Evolutionary conservation across 2,797 vertebrate genomes (phyloP).

Genomic region (Gymnothorax javanicus): DNA sequence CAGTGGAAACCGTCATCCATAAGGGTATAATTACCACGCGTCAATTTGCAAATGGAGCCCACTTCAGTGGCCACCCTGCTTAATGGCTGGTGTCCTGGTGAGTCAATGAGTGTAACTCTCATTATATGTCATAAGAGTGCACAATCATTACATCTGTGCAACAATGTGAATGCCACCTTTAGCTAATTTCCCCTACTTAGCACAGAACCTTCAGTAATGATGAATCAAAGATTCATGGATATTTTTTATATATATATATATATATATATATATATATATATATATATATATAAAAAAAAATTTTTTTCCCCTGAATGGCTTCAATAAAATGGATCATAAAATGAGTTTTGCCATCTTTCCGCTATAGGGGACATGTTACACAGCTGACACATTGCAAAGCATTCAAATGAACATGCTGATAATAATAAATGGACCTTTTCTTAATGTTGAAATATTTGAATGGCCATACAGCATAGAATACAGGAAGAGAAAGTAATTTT

Average conservation of each 20-base stretch:
- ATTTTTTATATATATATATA: too few relatives aligned
- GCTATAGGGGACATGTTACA: background rate
- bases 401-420: background rate
- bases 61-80: background rate
- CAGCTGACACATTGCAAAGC: background rate
- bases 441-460: background rate
- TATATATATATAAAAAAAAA: too few relatives aligned
- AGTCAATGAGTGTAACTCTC: background rate
- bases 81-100: background rate
- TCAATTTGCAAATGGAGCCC: background rate
- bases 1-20: background rate
- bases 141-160: background rate
- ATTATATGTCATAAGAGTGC: background rate
- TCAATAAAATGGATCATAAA: background rate
- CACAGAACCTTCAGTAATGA: background rate
- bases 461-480: background rate
- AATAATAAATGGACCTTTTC: background rate
- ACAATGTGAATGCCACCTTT: background rate
- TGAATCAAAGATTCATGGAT: background rate
- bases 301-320: too few relatives aligned
- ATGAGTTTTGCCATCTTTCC: background rate
- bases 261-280: too few relatives aligned
- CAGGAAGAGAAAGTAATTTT: too few relatives aligned
- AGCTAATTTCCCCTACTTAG: background rate
- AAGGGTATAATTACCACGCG: background rate